phyloP scores from a whole-genome alignment of 2,888 invertebrate species.

The Mythimna loreyi region DNA sequence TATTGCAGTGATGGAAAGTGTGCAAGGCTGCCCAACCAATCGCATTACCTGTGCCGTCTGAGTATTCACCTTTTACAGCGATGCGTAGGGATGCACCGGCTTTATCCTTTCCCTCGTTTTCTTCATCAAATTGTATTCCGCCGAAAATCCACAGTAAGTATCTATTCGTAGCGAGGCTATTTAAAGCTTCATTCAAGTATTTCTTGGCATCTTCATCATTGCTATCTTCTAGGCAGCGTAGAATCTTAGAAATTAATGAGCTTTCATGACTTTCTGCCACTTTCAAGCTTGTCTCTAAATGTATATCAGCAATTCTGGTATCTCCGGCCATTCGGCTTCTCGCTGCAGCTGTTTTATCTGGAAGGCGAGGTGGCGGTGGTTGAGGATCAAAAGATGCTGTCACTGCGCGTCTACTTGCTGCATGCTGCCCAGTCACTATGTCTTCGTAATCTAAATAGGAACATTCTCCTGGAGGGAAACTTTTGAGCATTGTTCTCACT shows the following conservation, averaged over 20 bases:
- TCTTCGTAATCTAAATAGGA: constrained; percentile 82
- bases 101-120: constrained; percentile 62
- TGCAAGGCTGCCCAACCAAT: constrained; percentile 87
- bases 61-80: constrained; percentile 80
- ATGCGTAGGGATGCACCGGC: constrained; percentile 82
- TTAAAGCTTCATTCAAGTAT: constrained; percentile 76
- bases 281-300: constrained; percentile 73
- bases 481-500: constrained; percentile 82
- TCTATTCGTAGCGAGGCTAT: constrained; percentile 75
- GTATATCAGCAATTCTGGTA: constrained; percentile 73
- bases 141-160: constrained; percentile 83
- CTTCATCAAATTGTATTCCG: constrained; percentile 79
- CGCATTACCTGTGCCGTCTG: constrained; percentile 82
- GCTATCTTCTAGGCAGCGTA: constrained; percentile 80
- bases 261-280: constrained; percentile 73
- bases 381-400: constrained; percentile 85
- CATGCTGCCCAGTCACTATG: constrained; percentile 82
- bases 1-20: constrained; percentile 76
- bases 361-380: constrained; percentile 71
- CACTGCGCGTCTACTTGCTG: constrained; percentile 82
- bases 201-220: constrained; percentile 74
- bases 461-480: constrained; percentile 80
- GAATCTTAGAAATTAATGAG: constrained; percentile 76
- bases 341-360: constrained; percentile 73
- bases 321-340: constrained; percentile 80